These are phyloP conservation scores for Amphimedon queenslandica DNA, from an alignment of 37 sponge, comb jelly and placozoan genomes.

Conservation along the genomic window DNA sequence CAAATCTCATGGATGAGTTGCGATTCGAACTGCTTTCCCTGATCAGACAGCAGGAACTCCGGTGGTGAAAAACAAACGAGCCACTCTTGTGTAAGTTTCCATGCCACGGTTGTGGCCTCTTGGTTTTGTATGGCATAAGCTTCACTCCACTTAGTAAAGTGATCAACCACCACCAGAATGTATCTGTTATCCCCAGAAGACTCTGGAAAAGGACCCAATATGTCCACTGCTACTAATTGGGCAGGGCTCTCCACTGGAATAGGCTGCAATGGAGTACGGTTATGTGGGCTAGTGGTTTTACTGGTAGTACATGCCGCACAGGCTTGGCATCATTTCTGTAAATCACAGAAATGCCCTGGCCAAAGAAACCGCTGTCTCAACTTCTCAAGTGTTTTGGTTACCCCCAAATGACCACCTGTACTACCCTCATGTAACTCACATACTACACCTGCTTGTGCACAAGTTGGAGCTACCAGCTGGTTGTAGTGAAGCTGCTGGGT, in stretches of 20 bases:
- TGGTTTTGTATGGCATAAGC: too few relatives aligned
- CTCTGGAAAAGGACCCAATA: slow-evolving; percentile 24
- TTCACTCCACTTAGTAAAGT: slow-evolving; percentile 27
- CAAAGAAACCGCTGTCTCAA: slow-evolving; percentile 41
- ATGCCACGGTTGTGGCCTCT: too few relatives aligned
- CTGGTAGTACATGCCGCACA: slow-evolving; percentile 26
- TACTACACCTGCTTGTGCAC: slow-evolving; percentile 5
- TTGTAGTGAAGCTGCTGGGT: background rate
- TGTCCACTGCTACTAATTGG: slow-evolving; percentile 39
- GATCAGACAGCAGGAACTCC: too few relatives aligned
- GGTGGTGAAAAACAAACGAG: too few relatives aligned
- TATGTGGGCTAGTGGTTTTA: slow-evolving; percentile 14
- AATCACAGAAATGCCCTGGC: slow-evolving; percentile 36
- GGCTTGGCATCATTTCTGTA: slow-evolving; percentile 16
- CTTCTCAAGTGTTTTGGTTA: slow-evolving; percentile 21
- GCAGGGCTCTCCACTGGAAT: slow-evolving; percentile 24
- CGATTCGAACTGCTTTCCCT: too few relatives aligned
- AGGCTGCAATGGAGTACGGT: slow-evolving; percentile 22
- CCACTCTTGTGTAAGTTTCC: too few relatives aligned
- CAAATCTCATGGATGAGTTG: too few relatives aligned
- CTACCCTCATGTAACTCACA: slow-evolving; percentile 7
- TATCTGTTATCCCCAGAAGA: slow-evolving; percentile 7
- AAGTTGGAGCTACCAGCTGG: slow-evolving; percentile 28
- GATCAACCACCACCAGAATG: slow-evolving; percentile 22
- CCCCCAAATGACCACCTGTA: slow-evolving; percentile 26